A percentile compares a stretch with the other conserved stretches of the same genome.
These are phyloP conservation scores for Drosophila elegans DNA, from an alignment of 1,140 invertebrate genomes.

Conservation along the genomic window DNA sequence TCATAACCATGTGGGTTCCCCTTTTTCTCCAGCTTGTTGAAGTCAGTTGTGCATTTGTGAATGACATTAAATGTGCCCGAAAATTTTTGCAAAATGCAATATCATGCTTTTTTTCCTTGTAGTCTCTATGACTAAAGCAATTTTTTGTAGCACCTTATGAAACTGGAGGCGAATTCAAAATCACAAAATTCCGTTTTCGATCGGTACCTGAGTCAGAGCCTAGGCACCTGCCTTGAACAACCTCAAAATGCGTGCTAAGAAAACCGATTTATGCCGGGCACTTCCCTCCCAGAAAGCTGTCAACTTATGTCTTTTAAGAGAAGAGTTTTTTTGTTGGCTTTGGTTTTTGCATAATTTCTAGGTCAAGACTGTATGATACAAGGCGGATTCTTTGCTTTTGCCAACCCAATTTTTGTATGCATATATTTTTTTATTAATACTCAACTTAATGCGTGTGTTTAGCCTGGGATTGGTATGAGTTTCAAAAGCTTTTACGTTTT, in stretches of 20 bases:
- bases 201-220: constrained; percentile 19
- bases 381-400: constrained; percentile 31
- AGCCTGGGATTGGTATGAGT: constrained; percentile 26
- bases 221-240: constrained; percentile 14
- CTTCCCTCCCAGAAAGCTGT: constrained; percentile 26
- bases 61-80: constrained; percentile 14
- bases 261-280: constrained; percentile 34
- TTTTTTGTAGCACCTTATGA: constrained; percentile 45
- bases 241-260: constrained; percentile 58
- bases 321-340: constrained; percentile 7
- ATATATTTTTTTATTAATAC: constrained; percentile 16
- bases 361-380: constrained; percentile 46
- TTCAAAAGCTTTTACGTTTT: constrained; percentile 45
- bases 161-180: constrained; percentile 24
- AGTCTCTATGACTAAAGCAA: constrained; percentile 49
- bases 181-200: constrained; percentile 4
- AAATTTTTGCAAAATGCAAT: constrained; percentile 32
- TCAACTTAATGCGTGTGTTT: constrained; percentile 50
- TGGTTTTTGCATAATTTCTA: constrained; percentile 64
- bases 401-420: constrained; percentile 22
- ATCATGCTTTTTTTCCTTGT: constrained; percentile 22
- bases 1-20: constrained; percentile 28
- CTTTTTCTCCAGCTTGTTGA: constrained; percentile 4
- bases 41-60: not conserved
- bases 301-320: constrained; percentile 25